Evolutionary conservation across 2,113 vertebrate species (phyloP), one percentile per base, ranked within the genome.

Genomic region (Odontesthes bonariensis): DNA sequence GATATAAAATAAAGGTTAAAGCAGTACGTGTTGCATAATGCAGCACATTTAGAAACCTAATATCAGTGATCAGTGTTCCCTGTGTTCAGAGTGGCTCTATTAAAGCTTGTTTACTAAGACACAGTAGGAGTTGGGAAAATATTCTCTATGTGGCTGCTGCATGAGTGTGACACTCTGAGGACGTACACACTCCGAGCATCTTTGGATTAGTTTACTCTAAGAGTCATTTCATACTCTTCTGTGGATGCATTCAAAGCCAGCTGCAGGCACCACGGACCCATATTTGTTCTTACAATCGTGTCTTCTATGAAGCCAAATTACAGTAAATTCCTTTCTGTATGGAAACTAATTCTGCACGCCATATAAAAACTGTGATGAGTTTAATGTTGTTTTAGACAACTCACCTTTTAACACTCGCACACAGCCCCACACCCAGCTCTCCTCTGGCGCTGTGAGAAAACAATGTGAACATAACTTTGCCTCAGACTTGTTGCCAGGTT

Each of bases 1-100:
- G n/a, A 73, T 75, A 77, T 53, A 49, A 64, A 59, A 53, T 49
- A 32, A 54, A 67, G 33, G 31, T 62, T 75, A 68, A 80, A 57
- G 20, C 52, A 35, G 59, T 69, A 27, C 32, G 31, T 54, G 44
- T 6, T n/a, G 40, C 19, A 57, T 31, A 56, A 65, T 13, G 5
- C 19, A n/a, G 16, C n/a, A n/a, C n/a, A n/a, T n/a, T n/a, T n/a
- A 35, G 6, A 60, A 81, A 23, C 6, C 17, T 66, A 20, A 19
- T 71, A 42, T 54, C 1, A 40, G 38, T 27, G 31, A 38, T n/a
- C n/a, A n/a, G n/a, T n/a, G 44, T 22, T 52, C 4, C 32, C 13
- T 9, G 8, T 2, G 9, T 38, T 65, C 12, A 52, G 46, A 67
- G 54, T 31, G 42, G 20, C 42, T 32, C 42, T 75, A 54, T 78